Base-by-base conservation (phyloP, 1,140 invertebrate species). In the Zophobas atratus region DNA sequence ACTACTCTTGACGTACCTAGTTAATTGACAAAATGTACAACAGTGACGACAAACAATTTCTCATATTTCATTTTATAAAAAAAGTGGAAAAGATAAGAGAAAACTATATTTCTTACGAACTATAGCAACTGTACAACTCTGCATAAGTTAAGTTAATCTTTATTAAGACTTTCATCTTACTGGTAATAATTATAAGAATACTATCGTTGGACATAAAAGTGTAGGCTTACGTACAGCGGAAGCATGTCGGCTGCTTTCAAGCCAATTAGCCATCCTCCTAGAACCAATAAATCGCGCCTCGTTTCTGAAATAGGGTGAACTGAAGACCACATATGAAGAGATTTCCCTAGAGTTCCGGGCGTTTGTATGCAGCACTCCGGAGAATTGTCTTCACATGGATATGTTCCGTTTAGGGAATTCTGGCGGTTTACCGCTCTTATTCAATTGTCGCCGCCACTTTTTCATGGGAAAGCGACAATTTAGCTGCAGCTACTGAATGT, bases 301-400 rank as follows among this genome's bases (percentile, higher is more conserved):
- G 79, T 80, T 80, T 80, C 76, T 76, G 72, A 78, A 80, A 80
- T 77, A 73, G 79, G 76, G 79, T 72, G 79, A 80, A 77, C 63
- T 34, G 63, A 56, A 51, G 76, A 74, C 78, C 75, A 72, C 79
- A 80, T 78, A 80, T 75, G 79, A 80, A 75, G 67, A 78, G 76
- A 80, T 80, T 80, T 80, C 79, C 79, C 79, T 67, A 51, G 78
- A 77, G 78, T 51, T 63, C 46, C 70, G 39, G 51, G 56, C 75
- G 78, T 49, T 77, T 77, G 71, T 73, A 53, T 8, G 34, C 53
- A 35, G 36, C 36, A 76, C 78, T 75, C 51, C 39, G 8, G 78
- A 70, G 78, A 77, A 67, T 70, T 70, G 67, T 35, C 70, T 56
- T 48, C 70, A 79, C 78, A 79, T 60, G 53, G 63, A 79, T 79